These are phyloP conservation scores for Trimorus sp. DNA, from an alignment of 2,888 invertebrate species.

Conservation along the genomic window DNA sequence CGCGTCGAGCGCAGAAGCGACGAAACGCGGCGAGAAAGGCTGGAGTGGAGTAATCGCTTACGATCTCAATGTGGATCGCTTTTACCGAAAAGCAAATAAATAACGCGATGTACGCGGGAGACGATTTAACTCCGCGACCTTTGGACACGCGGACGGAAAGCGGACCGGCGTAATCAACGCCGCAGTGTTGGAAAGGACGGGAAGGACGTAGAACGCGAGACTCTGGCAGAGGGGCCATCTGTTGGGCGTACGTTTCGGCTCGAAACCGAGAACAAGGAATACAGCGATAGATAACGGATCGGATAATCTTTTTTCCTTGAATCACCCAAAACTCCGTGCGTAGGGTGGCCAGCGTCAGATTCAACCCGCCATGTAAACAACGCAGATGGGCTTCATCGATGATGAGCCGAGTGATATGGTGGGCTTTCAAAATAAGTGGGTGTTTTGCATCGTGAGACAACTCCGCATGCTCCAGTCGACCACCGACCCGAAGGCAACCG, in stretches of 20 bases:
- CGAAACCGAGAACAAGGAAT: not conserved
- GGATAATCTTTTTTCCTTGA: not conserved
- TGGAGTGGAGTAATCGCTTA: too few relatives aligned
- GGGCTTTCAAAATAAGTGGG: not conserved
- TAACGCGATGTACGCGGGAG: conserved; percentile 5
- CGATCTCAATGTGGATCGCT: too few relatives aligned
- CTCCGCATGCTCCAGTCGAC: not conserved
- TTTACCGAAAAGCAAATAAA: conserved; percentile 7
- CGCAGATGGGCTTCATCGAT: not conserved
- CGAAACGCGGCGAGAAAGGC: too few relatives aligned
- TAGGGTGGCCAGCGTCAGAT: conserved; percentile 1
- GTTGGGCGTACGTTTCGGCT: not conserved
- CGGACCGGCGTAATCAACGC: conserved; percentile 14
- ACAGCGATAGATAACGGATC: not conserved
- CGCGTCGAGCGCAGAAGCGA: conserved; percentile 8
- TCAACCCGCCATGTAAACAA: not conserved
- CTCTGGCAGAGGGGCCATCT: conserved; percentile 2
- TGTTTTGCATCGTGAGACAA: not conserved
- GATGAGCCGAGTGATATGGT: not conserved
- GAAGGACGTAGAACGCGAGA: too few relatives aligned
- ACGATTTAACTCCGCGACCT: not conserved
- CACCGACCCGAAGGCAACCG: too few relatives aligned
- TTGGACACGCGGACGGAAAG: not conserved
- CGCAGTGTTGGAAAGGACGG: too few relatives aligned
- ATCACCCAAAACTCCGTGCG: not conserved